Percentiles rank a stretch among this genome's conserved stretches.
phyloP scores from a whole-genome alignment of 2,797 vertebrate species.

The Triplophysa bombifrons region DNA sequence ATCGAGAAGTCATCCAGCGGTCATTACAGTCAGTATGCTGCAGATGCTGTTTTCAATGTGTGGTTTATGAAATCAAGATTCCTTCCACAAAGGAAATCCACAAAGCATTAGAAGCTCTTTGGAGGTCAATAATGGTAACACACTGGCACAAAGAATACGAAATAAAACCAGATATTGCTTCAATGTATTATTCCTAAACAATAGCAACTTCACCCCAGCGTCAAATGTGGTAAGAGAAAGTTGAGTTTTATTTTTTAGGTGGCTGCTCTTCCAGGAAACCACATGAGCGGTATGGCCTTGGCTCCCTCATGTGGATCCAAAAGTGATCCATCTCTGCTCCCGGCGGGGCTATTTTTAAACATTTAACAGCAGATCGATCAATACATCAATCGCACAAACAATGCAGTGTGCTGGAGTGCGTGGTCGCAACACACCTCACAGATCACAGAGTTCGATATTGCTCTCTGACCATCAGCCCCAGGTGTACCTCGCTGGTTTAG shows the following conservation, averaged over 20 bases:
- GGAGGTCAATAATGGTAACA: background rate
- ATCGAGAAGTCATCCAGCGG: background rate
- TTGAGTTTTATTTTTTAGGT: slow-evolving; percentile 5
- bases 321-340: slow-evolving; percentile 51
- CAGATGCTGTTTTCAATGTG: background rate
- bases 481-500: background rate
- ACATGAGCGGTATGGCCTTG: slow-evolving; percentile 2
- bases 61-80: slow-evolving; percentile 15
- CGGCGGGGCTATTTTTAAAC: slow-evolving; percentile 59
- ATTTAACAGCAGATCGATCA: slow-evolving; percentile 60
- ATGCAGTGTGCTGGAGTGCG: slow-evolving; percentile 36
- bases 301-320: slow-evolving; percentile 20
- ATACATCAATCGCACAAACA: slow-evolving; percentile 54
- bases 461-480: slow-evolving; percentile 29
- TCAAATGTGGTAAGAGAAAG: background rate
- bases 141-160: background rate
- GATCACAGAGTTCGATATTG: slow-evolving; percentile 2
- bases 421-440: slow-evolving; percentile 37
- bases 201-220: background rate
- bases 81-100: background rate
- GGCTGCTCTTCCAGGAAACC: slow-evolving; percentile 19
- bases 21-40: background rate
- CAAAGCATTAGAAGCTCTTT: background rate
- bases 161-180: background rate
- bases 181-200: background rate